These are phyloP conservation scores for Alosa alosa DNA, from an alignment of 2,113 vertebrate species.

Conservation along the genomic window DNA sequence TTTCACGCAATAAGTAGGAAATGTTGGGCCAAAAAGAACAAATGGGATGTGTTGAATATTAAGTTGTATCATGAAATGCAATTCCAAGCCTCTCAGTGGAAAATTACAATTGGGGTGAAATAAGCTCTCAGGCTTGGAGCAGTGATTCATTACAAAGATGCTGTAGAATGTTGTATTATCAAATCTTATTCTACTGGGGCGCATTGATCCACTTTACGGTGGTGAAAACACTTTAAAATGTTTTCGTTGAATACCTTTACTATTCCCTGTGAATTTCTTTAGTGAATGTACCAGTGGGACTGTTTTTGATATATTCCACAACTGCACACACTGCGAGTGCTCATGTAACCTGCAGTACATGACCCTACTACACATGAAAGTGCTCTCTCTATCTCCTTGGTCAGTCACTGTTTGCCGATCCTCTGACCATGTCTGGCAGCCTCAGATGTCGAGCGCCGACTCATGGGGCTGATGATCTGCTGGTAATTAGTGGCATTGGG, in stretches of 20 bases:
- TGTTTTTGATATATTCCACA: not conserved
- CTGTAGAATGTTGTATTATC: not conserved
- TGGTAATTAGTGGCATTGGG: conserved; percentile 44
- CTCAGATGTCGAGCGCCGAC: conserved; percentile 1
- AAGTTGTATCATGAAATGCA: not conserved
- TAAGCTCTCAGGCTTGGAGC: not conserved
- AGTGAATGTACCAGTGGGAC: not conserved
- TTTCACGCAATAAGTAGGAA: not conserved
- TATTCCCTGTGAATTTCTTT: not conserved
- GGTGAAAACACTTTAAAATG: not conserved
- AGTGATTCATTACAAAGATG: conserved; percentile 6
- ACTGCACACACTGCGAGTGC: not conserved
- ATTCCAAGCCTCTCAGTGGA: not conserved
- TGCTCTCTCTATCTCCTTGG: not conserved
- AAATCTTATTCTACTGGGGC: not conserved
- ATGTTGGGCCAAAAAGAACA: conserved; percentile 5
- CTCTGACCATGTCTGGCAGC: not conserved
- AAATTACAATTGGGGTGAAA: not conserved
- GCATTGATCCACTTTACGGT: not conserved
- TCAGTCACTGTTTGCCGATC: not conserved
- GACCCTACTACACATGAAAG: not conserved
- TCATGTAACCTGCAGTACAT: not conserved
- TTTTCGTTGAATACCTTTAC: not conserved
- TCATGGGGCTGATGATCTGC: conserved; percentile 13
- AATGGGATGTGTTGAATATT: conserved; percentile 16